Base-by-base conservation (phyloP, 92 coral and sea anemone genomes). In the Scolanthus callimorphus region DNA sequence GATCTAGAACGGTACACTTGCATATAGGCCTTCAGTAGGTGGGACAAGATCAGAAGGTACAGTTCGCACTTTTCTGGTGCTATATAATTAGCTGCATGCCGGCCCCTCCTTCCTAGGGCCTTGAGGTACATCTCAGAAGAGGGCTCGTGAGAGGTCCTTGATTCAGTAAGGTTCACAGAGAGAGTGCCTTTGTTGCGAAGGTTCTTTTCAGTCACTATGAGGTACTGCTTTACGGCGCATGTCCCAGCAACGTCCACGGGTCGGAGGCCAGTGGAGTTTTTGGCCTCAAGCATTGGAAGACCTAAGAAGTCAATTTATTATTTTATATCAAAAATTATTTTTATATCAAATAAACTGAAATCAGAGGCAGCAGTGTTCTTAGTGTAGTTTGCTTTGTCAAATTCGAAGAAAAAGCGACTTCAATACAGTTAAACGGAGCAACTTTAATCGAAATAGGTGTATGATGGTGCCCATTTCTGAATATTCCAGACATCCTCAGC, bases 281-380 rank as follows among this genome's bases (percentile, higher is more conserved):
- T 78, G 23, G 86, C 90, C 65, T 88, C 69, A 0, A 88, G 74
- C 37, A 88, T 34, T 11, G 74, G 76, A 17, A 73, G 49, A 27
- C 96, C 96, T 88, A n/a, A n/a, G n/a, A n/a, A n/a, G n/a, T n/a
- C n/a, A n/a, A n/a, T n/a, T n/a, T n/a, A n/a, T n/a, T n/a, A n/a
- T n/a, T n/a, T n/a, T n/a, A n/a, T n/a, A n/a, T n/a, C n/a, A n/a
- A n/a, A n/a, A n/a, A n/a, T n/a, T n/a, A n/a, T n/a, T n/a, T n/a
- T n/a, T n/a, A n/a, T n/a, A n/a, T n/a, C n/a, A n/a, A n/a, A n/a
- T n/a, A n/a, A n/a, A n/a, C n/a, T n/a, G n/a, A n/a, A n/a, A n/a
- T n/a, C n/a, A n/a, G n/a, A n/a, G n/a, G n/a, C n/a, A n/a, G n/a
- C n/a, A n/a, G n/a, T n/a, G n/a, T n/a, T n/a, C n/a, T n/a, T n/a